A percentile compares a stretch with the other conserved stretches of the same genome.
Evolutionary conservation across 2,888 invertebrate species (phyloP).

Genomic region (Catonia carolina): DNA sequence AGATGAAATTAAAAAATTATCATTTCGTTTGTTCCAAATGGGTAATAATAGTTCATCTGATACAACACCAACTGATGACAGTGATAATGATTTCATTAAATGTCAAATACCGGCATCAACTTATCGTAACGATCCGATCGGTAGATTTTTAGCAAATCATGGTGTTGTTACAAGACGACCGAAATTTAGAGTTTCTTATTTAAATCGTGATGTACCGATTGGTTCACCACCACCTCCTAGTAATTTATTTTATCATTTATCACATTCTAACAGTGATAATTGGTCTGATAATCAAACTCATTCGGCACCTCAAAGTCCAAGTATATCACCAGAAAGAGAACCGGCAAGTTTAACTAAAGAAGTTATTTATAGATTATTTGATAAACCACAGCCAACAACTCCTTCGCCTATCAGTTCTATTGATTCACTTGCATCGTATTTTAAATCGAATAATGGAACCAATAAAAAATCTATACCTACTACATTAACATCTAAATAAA

Average conservation of each 20-base stretch:
- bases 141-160: conserved; percentile 26
- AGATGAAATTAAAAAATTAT: conserved; percentile 75
- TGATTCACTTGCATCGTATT: conserved; percentile 13
- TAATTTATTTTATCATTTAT: conserved; percentile 31
- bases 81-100: conserved; percentile 3
- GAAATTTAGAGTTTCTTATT: conserved; percentile 59
- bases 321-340: conserved; percentile 30
- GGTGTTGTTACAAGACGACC: conserved; percentile 41
- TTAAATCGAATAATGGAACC: conserved; percentile 6
- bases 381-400: conserved; percentile 1
- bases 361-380: conserved; percentile 40
- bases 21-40: conserved; percentile 43
- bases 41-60: conserved; percentile 20
- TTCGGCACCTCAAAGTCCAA: conserved; percentile 35
- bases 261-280: conserved; percentile 17
- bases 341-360: conserved; percentile 56
- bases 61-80: conserved; percentile 19
- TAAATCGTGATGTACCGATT: conserved; percentile 66
- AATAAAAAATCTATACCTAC: conserved; percentile 3
- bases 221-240: conserved; percentile 45
- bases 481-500: no score
- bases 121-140: conserved; percentile 22
- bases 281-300: conserved; percentile 27
- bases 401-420: conserved; percentile 67
- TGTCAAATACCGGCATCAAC: neutral